A percentile compares a stretch with the other conserved stretches of the same genome.
These are phyloP conservation scores for Brienomyrus brachyistius DNA, from an alignment of 2,113 vertebrate species.

Conservation along the genomic window DNA sequence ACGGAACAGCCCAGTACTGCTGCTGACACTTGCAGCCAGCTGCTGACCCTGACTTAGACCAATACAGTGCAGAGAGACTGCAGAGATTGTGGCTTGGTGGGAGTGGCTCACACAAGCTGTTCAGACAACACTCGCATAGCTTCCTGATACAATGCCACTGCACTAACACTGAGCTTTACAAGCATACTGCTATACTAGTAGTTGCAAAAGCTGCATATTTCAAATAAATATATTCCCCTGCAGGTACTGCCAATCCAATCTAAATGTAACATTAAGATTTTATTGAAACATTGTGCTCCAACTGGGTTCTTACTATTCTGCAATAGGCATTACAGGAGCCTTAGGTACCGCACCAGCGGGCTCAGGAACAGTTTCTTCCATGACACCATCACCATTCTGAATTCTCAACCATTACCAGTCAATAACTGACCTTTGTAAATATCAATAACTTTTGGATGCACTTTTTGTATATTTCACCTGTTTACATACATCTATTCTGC, in stretches of 20 bases:
- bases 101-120: slow-evolving; percentile 3
- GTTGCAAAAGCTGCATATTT: neutral
- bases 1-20: neutral
- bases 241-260: neutral
- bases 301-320: neutral
- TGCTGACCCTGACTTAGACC: neutral
- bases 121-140: neutral
- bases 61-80: slow-evolving; percentile 10
- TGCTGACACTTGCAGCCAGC: neutral
- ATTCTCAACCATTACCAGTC: neutral
- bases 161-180: neutral
- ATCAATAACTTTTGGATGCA: neutral
- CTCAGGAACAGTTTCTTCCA: neutral
- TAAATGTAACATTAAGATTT: neutral
- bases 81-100: slow-evolving; percentile 11
- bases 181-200: neutral
- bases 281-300: neutral
- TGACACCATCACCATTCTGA: neutral
- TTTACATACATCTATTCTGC: neutral
- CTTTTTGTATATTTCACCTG: neutral
- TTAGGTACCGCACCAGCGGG: neutral
- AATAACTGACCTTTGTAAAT: neutral
- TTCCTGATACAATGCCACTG: neutral
- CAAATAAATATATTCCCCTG: neutral
- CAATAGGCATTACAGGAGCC: neutral